phyloP scores from a whole-genome alignment of 2,888 invertebrate genomes.

The Syritta pipiens region DNA sequence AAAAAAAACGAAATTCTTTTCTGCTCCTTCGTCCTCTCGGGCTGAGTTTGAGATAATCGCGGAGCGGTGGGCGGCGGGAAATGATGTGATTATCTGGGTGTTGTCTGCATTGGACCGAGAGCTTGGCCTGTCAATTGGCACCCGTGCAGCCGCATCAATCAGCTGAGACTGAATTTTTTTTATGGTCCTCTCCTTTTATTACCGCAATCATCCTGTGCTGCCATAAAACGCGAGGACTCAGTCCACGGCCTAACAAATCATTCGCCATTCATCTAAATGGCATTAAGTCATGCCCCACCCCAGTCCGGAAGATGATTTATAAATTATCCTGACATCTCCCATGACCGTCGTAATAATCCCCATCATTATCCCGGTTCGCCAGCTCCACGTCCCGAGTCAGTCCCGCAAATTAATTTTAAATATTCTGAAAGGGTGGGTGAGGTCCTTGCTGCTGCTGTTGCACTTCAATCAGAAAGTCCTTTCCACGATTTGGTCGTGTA shows the following conservation, averaged over 20 bases:
- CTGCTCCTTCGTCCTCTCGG: no score
- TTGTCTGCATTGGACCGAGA: neutral
- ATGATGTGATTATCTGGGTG: neutral
- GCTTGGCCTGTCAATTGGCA: neutral
- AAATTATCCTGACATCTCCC: constrained; percentile 47
- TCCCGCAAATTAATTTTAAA: constrained; percentile 58
- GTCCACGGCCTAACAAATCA: constrained; percentile 23
- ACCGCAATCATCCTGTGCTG: constrained; percentile 19
- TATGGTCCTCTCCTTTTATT: constrained; percentile 29
- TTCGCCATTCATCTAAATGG: constrained; percentile 40
- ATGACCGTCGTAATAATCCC: constrained; percentile 46
- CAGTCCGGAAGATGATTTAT: constrained; percentile 51
- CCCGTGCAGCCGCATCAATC: neutral
- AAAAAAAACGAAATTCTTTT: no score
- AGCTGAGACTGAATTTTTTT: constrained; percentile 4
- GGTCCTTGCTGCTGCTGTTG: constrained; percentile 28
- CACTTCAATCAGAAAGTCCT: constrained; percentile 52
- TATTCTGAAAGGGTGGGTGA: constrained; percentile 35
- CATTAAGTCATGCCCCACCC: constrained; percentile 28
- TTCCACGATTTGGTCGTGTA: constrained; percentile 14
- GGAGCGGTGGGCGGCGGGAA: no score
- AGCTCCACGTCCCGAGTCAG: neutral
- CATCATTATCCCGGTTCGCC: constrained; percentile 47
- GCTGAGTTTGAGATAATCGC: no score
- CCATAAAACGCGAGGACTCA: constrained; percentile 2